Evolutionary conservation across 2,113 vertebrate species (phyloP).

Genomic region (Proteles cristata): DNA sequence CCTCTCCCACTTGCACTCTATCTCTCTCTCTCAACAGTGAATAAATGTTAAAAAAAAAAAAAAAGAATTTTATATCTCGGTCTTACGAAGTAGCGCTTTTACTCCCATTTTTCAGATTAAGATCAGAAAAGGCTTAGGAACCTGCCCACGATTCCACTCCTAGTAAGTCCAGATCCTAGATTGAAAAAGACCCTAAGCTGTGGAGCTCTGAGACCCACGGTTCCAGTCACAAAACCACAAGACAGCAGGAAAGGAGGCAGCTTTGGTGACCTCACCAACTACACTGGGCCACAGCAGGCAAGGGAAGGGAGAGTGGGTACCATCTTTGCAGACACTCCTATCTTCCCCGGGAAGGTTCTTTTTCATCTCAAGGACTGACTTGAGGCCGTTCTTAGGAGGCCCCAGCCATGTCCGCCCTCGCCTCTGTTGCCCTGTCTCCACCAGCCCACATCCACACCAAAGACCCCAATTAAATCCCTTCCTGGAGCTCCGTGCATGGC

Average conservation of each 20-base stretch:
- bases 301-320: not conserved
- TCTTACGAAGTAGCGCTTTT: not conserved
- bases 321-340: not conserved
- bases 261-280: fast-evolving
- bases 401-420: not conserved
- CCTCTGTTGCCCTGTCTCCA: not conserved
- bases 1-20: too few species aligned
- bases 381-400: not conserved
- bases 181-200: not conserved
- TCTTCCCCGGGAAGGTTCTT: not conserved
- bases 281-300: fast-evolving
- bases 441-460: not conserved
- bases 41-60: too few species aligned
- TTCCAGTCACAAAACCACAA: not conserved
- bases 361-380: not conserved
- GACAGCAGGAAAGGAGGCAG: not conserved
- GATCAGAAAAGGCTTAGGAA: not conserved
- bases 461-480: not conserved
- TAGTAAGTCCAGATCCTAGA: not conserved
- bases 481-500: not conserved
- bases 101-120: not conserved
- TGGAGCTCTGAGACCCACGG: not conserved
- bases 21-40: too few species aligned
- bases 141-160: too few species aligned
- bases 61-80: not conserved